phyloP scores from a whole-genome alignment of 2,113 vertebrate species.

The Tetrax tetrax region DNA sequence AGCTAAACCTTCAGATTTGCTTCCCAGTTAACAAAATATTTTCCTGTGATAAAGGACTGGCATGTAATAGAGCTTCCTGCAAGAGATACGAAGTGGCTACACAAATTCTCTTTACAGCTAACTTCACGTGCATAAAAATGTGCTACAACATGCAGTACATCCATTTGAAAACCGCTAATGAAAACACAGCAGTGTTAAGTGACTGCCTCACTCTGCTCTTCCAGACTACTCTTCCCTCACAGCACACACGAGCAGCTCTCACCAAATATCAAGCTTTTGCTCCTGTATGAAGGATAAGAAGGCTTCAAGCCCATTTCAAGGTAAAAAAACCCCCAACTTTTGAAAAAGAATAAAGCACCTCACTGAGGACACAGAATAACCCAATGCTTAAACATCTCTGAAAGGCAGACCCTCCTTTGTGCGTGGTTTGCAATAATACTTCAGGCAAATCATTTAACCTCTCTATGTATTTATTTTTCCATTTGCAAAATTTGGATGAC shows the following conservation, averaged over 20 bases:
- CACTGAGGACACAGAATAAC: not conserved
- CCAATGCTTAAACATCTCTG: not conserved
- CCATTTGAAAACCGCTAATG: not conserved
- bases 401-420: not conserved
- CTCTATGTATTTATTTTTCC: not conserved
- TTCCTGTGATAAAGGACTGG: not conserved
- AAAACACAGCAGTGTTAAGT: not conserved
- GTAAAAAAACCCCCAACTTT: not conserved
- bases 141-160: not conserved
- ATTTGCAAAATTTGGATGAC: not conserved
- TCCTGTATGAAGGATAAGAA: not conserved
- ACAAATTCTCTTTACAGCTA: not conserved
- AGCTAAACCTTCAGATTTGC: not conserved
- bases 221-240: not conserved
- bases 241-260: not conserved
- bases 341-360: not conserved
- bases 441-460: not conserved
- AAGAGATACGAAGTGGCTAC: not conserved
- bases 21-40: not conserved
- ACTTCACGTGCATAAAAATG: not conserved
- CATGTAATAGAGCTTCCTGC: not conserved
- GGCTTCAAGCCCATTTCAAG: not conserved
- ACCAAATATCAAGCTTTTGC: not conserved
- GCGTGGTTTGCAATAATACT: rapidly evolving
- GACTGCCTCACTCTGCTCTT: not conserved